Conservation (phyloP, 2,113 vertebrate genomes). For the Erythrolamprus reginae region DNA sequence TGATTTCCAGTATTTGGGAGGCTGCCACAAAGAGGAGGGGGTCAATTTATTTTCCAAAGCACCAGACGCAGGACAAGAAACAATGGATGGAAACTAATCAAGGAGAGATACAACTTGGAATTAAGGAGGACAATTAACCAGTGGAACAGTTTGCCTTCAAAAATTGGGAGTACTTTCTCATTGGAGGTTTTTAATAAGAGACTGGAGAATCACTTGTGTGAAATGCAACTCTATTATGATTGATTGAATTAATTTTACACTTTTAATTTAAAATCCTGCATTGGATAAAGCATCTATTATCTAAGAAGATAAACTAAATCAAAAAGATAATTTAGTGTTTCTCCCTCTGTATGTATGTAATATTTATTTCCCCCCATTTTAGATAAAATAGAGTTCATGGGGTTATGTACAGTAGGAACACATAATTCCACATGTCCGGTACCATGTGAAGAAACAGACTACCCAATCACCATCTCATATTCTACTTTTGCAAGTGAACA, state of each 20-base stretch:
- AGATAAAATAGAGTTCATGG: slow-evolving; percentile 65
- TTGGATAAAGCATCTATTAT: background rate
- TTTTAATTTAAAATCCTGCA: background rate
- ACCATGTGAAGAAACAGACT: slow-evolving; percentile 70
- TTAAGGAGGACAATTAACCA: too few species aligned
- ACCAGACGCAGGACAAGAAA: too few species aligned
- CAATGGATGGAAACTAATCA: too few species aligned
- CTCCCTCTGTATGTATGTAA: background rate
- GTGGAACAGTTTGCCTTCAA: too few species aligned
- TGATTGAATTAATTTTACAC: background rate
- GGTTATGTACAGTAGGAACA: slow-evolving; percentile 65
- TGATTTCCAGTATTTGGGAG: too few species aligned
- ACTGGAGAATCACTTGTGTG: too few species aligned
- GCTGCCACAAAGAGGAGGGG: too few species aligned
- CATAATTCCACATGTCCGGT: slow-evolving; percentile 73
- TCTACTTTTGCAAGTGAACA: slow-evolving; percentile 67
- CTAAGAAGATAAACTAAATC: background rate
- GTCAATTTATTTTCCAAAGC: too few species aligned
- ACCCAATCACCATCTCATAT: slow-evolving; percentile 66
- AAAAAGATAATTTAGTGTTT: background rate
- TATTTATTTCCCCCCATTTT: slow-evolving; percentile 26
- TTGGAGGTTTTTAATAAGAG: too few species aligned
- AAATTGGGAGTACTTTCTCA: too few species aligned
- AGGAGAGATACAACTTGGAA: too few species aligned
- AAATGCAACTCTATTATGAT: too few species aligned